Evolutionary conservation across 1,140 invertebrate genomes (phyloP), one percentile per base, ranked within the genome.

Genomic region (Cydia splendana): DNA sequence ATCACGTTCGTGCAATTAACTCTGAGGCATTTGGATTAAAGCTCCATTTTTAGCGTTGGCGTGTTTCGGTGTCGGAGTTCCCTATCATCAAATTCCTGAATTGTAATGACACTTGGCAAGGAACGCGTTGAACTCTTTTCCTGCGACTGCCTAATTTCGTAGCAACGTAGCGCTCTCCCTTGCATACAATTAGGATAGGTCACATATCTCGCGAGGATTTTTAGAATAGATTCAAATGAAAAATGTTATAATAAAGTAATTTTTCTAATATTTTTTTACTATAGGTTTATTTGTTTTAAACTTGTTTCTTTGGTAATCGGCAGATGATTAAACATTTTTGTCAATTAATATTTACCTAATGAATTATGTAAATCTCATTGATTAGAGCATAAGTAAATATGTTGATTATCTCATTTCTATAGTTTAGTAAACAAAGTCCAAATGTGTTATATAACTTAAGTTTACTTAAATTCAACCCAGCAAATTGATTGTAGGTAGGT

Each of bases 1-100:
- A 42, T 34, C 67, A 71, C 67, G 67, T 71, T 71, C 67, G 34
- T 18, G 67, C 67, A 71, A 71, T 71, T 71, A 71, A 38, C 67
- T 71, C 67, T 45, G 13, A 38, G 67, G 67, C n/a, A 71, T 71
- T 38, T 15, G 30, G 30, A 69, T 9, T 71, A 71, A 71, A 71
- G 67, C 67, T 38, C 67, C 67, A 71, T 71, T 71, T 71, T 71
- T 71, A 71, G 67, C 15, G n/a, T 34, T 15, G 67, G n/a, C 30
- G 34, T 38, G 67, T n/a, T 38, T 71, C 12, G 67, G 67, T 71
- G 67, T 71, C 38, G 34, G 67, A 38, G 34, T 71, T 71, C 45
- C 30, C 34, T 71, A 71, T 71, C 34, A 18, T 38, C 34, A 38
- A 18, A 71, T 71, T 71, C 67, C 67, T 38, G n/a, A 42, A 38